phyloP scores from a whole-genome alignment of 2,113 vertebrate species.

The Xyrauchen texanus region DNA sequence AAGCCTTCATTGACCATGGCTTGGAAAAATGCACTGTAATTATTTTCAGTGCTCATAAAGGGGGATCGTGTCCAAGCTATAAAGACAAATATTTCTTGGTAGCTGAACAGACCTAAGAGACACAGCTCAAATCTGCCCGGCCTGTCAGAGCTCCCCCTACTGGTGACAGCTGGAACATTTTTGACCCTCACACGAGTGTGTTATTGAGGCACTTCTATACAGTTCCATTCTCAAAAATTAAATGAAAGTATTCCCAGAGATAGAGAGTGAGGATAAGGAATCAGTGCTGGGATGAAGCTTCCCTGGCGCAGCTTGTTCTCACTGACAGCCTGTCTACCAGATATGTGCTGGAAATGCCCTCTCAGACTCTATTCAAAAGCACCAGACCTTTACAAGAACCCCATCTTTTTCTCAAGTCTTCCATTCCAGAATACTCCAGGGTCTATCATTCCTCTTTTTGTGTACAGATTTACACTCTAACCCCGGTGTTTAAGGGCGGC shows the following conservation, averaged over 20 bases:
- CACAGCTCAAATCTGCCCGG: neutral
- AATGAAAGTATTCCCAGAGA: neutral
- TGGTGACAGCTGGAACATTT: neutral
- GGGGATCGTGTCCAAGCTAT: constrained; percentile 44
- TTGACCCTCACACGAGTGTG: too few relatives aligned
- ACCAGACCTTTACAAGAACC: constrained; percentile 2
- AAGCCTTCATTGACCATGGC: constrained; percentile 50
- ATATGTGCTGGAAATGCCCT: neutral
- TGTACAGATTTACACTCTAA: constrained; percentile 20
- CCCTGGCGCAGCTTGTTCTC: neutral
- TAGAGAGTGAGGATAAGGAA: neutral
- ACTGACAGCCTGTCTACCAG: constrained; percentile 9
- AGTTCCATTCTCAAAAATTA: neutral
- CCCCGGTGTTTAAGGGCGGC: neutral
- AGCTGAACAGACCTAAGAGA: neutral
- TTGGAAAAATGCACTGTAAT: constrained; percentile 63
- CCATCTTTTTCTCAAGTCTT: neutral
- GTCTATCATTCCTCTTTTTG: neutral
- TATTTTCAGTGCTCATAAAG: constrained; percentile 58
- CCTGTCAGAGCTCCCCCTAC: neutral
- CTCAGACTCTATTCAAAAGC: constrained; percentile 15
- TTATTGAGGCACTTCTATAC: neutral
- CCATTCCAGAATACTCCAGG: neutral
- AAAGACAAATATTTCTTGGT: constrained; percentile 37
- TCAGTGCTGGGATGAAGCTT: neutral